Conservation (phyloP, 2,797 vertebrate species). For the Pyrrhura leucotis region DNA sequence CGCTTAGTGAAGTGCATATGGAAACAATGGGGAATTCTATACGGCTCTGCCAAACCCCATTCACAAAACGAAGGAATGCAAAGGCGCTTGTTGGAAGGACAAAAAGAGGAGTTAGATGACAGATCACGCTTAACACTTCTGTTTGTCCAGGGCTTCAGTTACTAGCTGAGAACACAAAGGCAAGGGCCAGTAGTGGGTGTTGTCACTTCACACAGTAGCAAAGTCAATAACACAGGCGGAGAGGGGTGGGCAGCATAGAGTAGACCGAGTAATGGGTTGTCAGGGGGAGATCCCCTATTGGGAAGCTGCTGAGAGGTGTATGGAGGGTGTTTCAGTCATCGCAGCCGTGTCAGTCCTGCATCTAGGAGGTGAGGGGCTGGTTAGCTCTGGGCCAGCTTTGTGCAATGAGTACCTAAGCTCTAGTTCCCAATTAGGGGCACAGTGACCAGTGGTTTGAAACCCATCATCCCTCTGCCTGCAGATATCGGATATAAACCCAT, state of each 20-base stretch:
- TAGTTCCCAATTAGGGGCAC: background rate
- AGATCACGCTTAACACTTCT: constrained; percentile 28
- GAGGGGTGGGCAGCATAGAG: background rate
- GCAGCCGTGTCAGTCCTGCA: background rate
- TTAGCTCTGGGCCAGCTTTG: background rate
- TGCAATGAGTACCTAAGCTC: background rate
- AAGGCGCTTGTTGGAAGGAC: constrained; percentile 35
- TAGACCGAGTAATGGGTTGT: background rate
- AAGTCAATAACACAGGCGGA: background rate
- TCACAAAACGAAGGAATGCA: constrained; percentile 33
- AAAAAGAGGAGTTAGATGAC: constrained; percentile 43
- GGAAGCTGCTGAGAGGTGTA: constrained; percentile 24
- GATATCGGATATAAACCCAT: background rate
- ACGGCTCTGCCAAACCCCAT: constrained; percentile 17
- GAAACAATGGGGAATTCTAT: constrained; percentile 37
- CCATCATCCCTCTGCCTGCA: background rate
- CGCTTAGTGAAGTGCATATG: background rate
- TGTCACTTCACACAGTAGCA: background rate
- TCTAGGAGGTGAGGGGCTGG: background rate
- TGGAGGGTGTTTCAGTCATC: background rate
- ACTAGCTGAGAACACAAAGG: background rate
- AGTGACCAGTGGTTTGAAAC: background rate
- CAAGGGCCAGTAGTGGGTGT: background rate
- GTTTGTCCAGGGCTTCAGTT: background rate
- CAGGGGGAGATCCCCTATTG: background rate